A percentile compares a stretch with the other conserved stretches of the same genome.
Evolutionary conservation across 2,888 invertebrate species (phyloP).

Genomic region (Eilema caniola): DNA sequence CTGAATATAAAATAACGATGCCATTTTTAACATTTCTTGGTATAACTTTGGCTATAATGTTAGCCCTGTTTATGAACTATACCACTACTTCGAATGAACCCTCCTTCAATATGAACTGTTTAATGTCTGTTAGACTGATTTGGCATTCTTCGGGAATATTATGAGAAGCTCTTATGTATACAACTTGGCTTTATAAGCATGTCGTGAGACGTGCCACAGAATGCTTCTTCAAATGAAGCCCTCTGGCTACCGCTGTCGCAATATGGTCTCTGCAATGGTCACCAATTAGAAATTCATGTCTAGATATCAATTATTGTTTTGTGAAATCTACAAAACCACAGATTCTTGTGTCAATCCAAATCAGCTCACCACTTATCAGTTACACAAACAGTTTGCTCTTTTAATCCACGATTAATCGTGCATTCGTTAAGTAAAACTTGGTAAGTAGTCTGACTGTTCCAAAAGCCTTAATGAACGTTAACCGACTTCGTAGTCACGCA

Average conservation of each 20-base stretch:
- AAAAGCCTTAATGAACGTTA: constrained; percentile 69
- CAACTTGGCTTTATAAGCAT: not conserved
- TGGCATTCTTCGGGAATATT: not conserved
- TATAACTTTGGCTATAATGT: not conserved
- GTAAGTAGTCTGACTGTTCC: constrained; percentile 59
- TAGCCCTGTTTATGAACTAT: too few species aligned
- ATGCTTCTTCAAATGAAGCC: too few species aligned
- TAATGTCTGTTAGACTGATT: too few species aligned
- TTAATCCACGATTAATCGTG: constrained; percentile 31
- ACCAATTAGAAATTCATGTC: not conserved
- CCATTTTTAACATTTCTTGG: not conserved
- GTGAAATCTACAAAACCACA: not conserved
- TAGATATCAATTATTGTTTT: not conserved
- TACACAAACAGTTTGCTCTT: constrained; percentile 15
- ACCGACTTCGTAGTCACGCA: constrained; percentile 66
- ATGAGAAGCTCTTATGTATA: not conserved
- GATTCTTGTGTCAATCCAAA: not conserved
- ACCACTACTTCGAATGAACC: too few species aligned
- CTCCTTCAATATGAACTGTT: not conserved
- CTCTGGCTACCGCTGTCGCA: too few species aligned
- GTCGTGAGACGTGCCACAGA: too few species aligned
- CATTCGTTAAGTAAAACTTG: constrained; percentile 37
- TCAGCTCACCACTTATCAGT: constrained; percentile 11
- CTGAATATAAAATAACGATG: not conserved
- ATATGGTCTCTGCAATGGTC: too few species aligned